Evolutionary conservation across 2,113 vertebrate species (phyloP), one percentile per base, ranked within the genome.

Genomic region (Apteryx owenii): DNA sequence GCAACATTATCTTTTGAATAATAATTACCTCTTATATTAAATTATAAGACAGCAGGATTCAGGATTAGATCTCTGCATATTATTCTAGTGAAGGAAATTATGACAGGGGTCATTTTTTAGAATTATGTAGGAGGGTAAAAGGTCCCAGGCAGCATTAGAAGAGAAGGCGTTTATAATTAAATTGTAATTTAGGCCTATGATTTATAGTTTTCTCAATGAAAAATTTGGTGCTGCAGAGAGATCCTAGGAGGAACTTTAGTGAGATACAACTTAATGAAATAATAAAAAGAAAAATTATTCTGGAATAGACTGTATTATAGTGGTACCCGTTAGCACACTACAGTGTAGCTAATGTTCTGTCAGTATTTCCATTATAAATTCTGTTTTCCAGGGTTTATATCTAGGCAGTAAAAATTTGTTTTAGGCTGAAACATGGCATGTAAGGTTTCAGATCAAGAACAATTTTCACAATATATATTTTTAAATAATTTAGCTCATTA

Each of bases 101-200:
- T 98, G 98, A 98, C 98, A 98, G 98, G 98, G 98, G 98, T 98
- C 99, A 99, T 99, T 99, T 99, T 99, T 99, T 99, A 98, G 99
- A 99, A 99, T 99, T 99, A 99, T 99, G 99, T 98, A 98, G 98
- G 98, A 99, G 99, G 99, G 98, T 98, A 98, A 98, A 98, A 98
- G 98, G 99, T 99, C 99, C 99, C 98, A 98, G 98, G 98, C 99
- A 99, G 99, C 99, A 99, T 99, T 99, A 98, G 99, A 98, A 98
- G 98, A 98, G 99, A 99, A 99, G 98, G 98, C 99, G 98, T 98
- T 98, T 99, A 99, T 99, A 99, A 99, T 99, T 99, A 99, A 99
- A 99, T 99, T 99, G 99, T 99, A 99, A 99, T 99, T 99, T 99
- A 99, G 99, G 98, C 98, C 98, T 96, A 98, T 99, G 98, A 99